A percentile compares a stretch with the other conserved stretches of the same genome.
phyloP scores from a whole-genome alignment of 2,797 vertebrate genomes.

The Lates japonicus region DNA sequence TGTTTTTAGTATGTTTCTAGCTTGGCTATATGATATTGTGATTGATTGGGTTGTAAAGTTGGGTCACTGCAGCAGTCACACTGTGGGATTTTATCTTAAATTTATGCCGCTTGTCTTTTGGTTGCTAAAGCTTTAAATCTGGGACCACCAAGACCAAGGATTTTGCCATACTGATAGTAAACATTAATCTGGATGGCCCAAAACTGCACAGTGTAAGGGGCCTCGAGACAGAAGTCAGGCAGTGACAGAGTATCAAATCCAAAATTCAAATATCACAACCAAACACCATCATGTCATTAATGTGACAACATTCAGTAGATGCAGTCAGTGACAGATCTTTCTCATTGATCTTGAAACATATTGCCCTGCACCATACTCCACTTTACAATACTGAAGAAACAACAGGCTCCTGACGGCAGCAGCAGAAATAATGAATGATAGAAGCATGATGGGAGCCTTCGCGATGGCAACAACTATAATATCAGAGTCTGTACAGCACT shows the following conservation, averaged over 20 bases:
- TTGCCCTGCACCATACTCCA: not conserved
- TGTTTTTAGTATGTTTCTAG: not conserved
- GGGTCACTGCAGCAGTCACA: not conserved
- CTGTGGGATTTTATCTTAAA: not conserved
- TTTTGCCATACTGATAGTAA: not conserved
- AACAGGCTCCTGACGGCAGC: constrained; percentile 13
- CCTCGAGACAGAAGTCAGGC: not conserved
- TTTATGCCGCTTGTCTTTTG: not conserved
- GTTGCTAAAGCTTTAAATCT: not conserved
- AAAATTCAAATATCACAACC: not conserved
- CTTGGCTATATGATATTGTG: not conserved
- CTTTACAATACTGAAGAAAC: constrained; percentile 23
- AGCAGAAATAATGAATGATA: constrained; percentile 38
- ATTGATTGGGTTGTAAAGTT: not conserved
- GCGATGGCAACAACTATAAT: constrained; percentile 27
- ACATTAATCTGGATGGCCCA: not conserved
- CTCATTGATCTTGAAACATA: not conserved
- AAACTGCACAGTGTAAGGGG: not conserved
- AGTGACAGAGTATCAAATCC: not conserved
- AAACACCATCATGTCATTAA: not conserved
- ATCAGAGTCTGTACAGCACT: constrained; percentile 36
- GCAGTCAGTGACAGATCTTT: not conserved
- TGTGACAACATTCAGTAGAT: not conserved
- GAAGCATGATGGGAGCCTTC: constrained; percentile 43
- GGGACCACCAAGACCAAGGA: not conserved